Conservation (phyloP, 2,113 vertebrate species). For the Salvelinus namaycush region DNA sequence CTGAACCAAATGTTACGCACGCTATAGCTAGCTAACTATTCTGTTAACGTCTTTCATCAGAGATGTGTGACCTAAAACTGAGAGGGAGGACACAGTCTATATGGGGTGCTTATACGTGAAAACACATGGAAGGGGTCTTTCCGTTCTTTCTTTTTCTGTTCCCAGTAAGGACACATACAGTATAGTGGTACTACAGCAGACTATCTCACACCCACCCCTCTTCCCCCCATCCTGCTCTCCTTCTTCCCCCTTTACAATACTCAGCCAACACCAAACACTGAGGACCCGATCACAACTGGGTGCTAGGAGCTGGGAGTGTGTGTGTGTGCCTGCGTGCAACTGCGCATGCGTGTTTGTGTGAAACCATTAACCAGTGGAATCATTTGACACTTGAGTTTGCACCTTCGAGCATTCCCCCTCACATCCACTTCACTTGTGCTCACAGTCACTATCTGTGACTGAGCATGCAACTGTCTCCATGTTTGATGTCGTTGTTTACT, state of each 20-base stretch:
- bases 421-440: not conserved
- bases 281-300: not conserved
- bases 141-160: not conserved
- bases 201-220: too few relatives aligned
- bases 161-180: not conserved
- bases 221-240: conserved; percentile 12
- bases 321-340: not conserved
- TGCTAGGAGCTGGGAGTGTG: too few relatives aligned
- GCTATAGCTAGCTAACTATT: too few relatives aligned
- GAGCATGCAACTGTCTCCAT: not conserved
- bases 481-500: not conserved
- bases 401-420: conserved; percentile 1
- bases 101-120: too few relatives aligned
- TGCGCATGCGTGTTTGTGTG: not conserved
- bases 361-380: conserved; percentile 13
- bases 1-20: too few relatives aligned
- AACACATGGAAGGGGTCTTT: not conserved
- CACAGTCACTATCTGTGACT: too few relatives aligned
- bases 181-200: conserved; percentile 8
- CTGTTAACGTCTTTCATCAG: too few relatives aligned
- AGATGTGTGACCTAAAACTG: too few relatives aligned
- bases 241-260: conserved; percentile 21
- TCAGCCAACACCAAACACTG: conserved; percentile 24
- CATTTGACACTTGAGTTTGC: not conserved
- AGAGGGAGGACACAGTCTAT: too few relatives aligned